Evolutionary conservation across 1,140 invertebrate species (phyloP), one percentile per base, ranked within the genome.

Genomic region (Melanaphis sacchari): DNA sequence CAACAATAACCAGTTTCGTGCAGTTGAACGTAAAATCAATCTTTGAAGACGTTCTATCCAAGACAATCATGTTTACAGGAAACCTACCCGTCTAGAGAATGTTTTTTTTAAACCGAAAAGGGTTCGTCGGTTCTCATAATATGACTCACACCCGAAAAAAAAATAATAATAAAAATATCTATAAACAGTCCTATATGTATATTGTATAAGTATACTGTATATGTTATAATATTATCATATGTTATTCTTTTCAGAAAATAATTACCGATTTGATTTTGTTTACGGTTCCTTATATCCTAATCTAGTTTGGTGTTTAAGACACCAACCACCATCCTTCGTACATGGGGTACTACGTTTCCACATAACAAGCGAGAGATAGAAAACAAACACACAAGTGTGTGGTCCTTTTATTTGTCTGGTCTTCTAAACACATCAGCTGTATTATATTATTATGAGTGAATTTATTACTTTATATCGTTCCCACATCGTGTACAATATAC

Each of bases 251-350:
- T 41, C 9, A 66, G 18, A 41, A 90, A 66, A 43, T 90, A 66
- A 90, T 90, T 90, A 59, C 38, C 41, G 40, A 90, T 90, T 90
- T 59, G 26, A 90, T 41, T 66, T 90, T 66, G 89, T 90, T 90
- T 90, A 90, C 52, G 89, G 89, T 59, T 59, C 11, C 41, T 66
- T 41, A 31, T 66, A 90, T 66, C 26, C n/a, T 40, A 66, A 90
- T 90, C 54, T 46, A 90, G 52, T 90, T 66, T 90, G 11, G 52
- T 41, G 38, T 90, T 66, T 0, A 41, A 41, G 36, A 59, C 52
- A 40, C 26, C 36, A 41, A 6, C 46, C 18, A 31, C 31, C 31
- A n/a, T 3, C 59, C 59, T 66, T n/a, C 31, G 6, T n/a, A 38
- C 49, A 89, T 22, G 26, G 49, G 36, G 24, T 49, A 84, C 8